phyloP scores from a whole-genome alignment of 2,113 vertebrate species.

The Oreochromis niloticus region DNA sequence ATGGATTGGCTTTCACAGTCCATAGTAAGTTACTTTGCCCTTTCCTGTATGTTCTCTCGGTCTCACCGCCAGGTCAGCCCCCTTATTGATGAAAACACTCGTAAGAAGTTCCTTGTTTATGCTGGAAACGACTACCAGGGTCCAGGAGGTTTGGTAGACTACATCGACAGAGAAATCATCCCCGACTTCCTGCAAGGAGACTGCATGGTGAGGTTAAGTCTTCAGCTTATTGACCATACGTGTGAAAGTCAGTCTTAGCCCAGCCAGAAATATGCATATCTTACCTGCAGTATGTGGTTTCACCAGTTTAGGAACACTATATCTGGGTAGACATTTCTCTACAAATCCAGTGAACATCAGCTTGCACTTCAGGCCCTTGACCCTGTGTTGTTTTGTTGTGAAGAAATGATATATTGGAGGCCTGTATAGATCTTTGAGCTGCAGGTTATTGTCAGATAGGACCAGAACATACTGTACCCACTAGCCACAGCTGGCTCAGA shows the following conservation, averaged over 20 bases:
- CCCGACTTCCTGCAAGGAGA: conserved; percentile 93
- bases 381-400: neutral
- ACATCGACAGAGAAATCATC: conserved; percentile 88
- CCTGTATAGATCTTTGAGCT: neutral
- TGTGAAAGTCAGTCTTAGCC: neutral
- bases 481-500: neutral
- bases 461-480: neutral
- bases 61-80: conserved; percentile 82
- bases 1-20: neutral
- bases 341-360: neutral
- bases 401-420: neutral
- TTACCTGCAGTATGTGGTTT: neutral
- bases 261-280: neutral
- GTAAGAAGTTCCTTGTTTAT: conserved; percentile 95
- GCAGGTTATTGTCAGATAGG: neutral
- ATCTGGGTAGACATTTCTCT: neutral
- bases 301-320: neutral
- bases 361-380: neutral
- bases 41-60: neutral
- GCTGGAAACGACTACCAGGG: conserved; percentile 95
- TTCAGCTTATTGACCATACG: neutral
- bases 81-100: conserved; percentile 95
- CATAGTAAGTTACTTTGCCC: neutral
- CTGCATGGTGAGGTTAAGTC: conserved; percentile 77
- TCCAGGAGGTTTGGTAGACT: conserved; percentile 87